Conservation (phyloP, 2,888 invertebrate species). For the Ichneumoninae sp. region DNA sequence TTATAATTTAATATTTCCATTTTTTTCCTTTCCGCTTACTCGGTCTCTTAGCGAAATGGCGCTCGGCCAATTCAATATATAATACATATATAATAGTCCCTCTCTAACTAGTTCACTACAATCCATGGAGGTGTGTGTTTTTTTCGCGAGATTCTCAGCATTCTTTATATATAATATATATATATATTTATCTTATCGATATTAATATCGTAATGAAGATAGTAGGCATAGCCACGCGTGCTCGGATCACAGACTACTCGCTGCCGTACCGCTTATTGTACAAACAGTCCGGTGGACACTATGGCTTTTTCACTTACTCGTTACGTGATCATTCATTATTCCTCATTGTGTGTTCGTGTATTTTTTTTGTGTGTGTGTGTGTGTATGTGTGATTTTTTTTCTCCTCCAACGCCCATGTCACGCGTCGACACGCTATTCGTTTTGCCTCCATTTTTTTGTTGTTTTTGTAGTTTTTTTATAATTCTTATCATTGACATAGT, state of each 20-base stretch:
- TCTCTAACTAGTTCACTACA: conserved; percentile 81
- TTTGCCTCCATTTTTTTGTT: neutral
- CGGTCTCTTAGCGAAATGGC: conserved; percentile 67
- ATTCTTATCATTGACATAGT: neutral
- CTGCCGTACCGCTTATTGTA: conserved; percentile 79
- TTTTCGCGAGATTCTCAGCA: conserved; percentile 62
- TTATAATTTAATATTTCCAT: conserved; percentile 62
- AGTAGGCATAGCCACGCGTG: conserved; percentile 84
- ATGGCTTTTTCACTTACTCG: conserved; percentile 78
- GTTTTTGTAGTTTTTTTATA: conserved; percentile 19
- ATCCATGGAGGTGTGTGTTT: conserved; percentile 76
- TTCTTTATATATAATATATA: conserved; percentile 66
- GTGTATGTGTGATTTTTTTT: conserved; percentile 50
- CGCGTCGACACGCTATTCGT: conserved; percentile 29
- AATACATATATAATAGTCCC: conserved; percentile 79
- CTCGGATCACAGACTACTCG: conserved; percentile 84
- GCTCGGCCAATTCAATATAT: conserved; percentile 71
- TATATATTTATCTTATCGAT: conserved; percentile 79
- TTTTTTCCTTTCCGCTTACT: conserved; percentile 55
- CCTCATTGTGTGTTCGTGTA: conserved; percentile 52
- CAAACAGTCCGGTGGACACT: conserved; percentile 83
- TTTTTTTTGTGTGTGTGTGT: conserved; percentile 39
- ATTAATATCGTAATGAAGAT: conserved; percentile 82
- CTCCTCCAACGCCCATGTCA: conserved; percentile 36
- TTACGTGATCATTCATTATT: conserved; percentile 70